A percentile compares a stretch with the other conserved stretches of the same genome.
Evolutionary conservation across 2,888 invertebrate species (phyloP).

Genomic region (Listrodromus nycthemerus): DNA sequence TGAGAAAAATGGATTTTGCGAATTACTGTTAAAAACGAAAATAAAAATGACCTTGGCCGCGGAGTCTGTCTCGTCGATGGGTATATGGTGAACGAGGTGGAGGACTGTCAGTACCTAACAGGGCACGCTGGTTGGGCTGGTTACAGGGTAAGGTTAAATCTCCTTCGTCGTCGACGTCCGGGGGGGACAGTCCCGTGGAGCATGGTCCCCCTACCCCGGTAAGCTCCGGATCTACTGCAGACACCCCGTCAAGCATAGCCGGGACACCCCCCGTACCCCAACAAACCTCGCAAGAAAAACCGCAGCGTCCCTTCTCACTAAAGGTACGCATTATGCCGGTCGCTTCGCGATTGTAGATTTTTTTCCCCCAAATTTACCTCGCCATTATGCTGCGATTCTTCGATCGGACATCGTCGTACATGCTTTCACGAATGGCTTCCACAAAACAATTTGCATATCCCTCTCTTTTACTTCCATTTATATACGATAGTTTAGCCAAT

Average conservation of each 20-base stretch:
- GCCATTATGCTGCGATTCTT: conserved; percentile 55
- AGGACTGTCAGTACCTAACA: conserved; percentile 82
- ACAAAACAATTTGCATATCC: conserved; percentile 47
- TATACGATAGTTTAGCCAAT: conserved; percentile 57
- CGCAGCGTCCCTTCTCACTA: conserved; percentile 87
- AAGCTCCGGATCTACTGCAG: conserved; percentile 81
- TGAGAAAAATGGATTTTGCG: conserved; percentile 20
- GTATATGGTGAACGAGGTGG: conserved; percentile 71
- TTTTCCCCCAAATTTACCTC: conserved; percentile 27
- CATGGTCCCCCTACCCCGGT: conserved; percentile 80
- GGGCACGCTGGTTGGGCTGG: conserved; percentile 83
- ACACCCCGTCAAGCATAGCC: conserved; percentile 78
- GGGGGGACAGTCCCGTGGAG: conserved; percentile 83
- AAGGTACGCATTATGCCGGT: conserved; percentile 84
- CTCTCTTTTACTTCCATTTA: conserved; percentile 2
- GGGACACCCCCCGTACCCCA: conserved; percentile 79
- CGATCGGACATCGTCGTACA: conserved; percentile 47
- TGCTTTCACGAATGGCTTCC: conserved; percentile 66
- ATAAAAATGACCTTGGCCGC: conserved; percentile 66
- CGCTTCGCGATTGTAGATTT: conserved; percentile 39
- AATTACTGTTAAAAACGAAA: conserved; percentile 10
- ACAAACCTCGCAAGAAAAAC: conserved; percentile 84
- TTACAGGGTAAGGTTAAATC: conserved; percentile 85
- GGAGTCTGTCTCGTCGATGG: conserved; percentile 63
- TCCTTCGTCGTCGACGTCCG: conserved; percentile 83